A percentile compares a stretch with the other conserved stretches of the same genome.
Evolutionary conservation across 2,113 vertebrate species (phyloP).

Genomic region (Hyla sarda): DNA sequence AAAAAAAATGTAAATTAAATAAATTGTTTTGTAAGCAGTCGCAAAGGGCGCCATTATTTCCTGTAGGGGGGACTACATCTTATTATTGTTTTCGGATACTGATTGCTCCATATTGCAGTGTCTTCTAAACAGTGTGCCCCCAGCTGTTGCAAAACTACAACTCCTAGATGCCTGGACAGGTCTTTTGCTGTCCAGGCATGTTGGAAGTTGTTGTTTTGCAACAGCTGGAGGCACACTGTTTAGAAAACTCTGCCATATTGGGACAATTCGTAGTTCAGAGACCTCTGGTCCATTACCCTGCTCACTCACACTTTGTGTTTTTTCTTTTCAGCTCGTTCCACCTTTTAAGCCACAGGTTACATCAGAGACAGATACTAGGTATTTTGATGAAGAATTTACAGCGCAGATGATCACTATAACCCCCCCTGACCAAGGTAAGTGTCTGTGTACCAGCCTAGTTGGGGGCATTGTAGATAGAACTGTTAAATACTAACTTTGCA

Average conservation of each 20-base stretch:
- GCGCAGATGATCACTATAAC: constrained; percentile 97
- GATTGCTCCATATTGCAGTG: too few species aligned
- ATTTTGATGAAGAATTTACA: constrained; percentile 95
- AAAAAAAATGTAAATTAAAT: too few species aligned
- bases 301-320: constrained; percentile 19
- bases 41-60: too few species aligned
- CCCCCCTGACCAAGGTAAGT: constrained; percentile 94
- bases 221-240: too few species aligned
- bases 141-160: too few species aligned
- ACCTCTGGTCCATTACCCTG: not conserved
- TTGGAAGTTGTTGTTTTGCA: too few species aligned
- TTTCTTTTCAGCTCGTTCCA: constrained; percentile 80
- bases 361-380: constrained; percentile 92
- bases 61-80: too few species aligned
- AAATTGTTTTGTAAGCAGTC: too few species aligned
- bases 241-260: too few species aligned
- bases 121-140: too few species aligned
- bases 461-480: not conserved
- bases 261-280: not conserved
- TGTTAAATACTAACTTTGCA: not conserved
- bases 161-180: not conserved
- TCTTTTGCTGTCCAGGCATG: too few species aligned
- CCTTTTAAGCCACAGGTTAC: constrained; percentile 95
- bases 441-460: not conserved
- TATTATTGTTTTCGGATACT: too few species aligned